Conservation (phyloP, 2,888 invertebrate species). For the Agrochola macilenta region DNA sequence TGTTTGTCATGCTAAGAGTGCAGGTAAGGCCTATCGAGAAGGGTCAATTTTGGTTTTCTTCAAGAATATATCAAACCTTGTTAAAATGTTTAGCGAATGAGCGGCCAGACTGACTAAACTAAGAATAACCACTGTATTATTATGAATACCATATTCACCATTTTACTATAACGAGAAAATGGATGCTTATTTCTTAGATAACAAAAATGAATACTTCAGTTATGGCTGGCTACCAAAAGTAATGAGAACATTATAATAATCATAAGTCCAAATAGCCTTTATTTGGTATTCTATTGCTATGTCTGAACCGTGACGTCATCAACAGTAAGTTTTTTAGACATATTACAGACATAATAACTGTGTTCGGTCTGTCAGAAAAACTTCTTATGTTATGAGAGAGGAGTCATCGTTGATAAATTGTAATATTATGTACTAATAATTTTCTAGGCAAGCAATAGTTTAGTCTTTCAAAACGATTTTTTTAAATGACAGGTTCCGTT, state of each 20-base stretch:
- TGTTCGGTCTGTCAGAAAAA: background rate
- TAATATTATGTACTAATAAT: background rate
- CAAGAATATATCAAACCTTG: no score
- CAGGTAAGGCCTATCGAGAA: no score
- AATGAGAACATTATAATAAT: conserved; percentile 48
- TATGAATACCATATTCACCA: background rate
- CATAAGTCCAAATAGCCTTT: conserved; percentile 35
- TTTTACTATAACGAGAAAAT: conserved; percentile 18
- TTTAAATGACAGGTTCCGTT: background rate
- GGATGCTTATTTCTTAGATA: conserved; percentile 34
- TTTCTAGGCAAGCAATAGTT: background rate
- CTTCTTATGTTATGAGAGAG: background rate
- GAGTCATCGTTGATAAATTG: no score
- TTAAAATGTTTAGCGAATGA: background rate
- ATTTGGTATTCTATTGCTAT: conserved; percentile 34
- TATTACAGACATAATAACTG: background rate
- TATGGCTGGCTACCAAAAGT: conserved; percentile 41
- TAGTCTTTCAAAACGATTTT: background rate
- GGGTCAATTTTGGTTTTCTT: no score
- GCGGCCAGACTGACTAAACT: background rate
- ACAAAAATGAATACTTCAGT: conserved; percentile 32
- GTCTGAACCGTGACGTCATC: conserved; percentile 20
- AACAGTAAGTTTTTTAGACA: background rate
- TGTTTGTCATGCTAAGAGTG: no score
- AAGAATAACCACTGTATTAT: background rate